Base-by-base conservation (phyloP, 1,140 invertebrate genomes). In the Philotrypesis tridentata region DNA sequence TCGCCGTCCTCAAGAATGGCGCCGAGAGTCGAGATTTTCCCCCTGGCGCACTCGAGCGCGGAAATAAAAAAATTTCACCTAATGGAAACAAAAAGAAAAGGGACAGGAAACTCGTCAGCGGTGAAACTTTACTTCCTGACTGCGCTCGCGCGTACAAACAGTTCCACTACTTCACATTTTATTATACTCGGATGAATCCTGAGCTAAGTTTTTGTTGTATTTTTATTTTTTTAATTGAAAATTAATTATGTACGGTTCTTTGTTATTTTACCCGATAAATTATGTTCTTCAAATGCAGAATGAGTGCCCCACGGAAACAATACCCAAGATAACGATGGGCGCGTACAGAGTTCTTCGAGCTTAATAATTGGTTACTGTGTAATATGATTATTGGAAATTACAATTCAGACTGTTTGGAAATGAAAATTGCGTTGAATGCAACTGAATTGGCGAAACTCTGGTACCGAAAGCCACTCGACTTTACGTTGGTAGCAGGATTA, bases 21-120 rank as follows among this genome's bases (percentile, higher is more conserved):
- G 23, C 61, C 61, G 61, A 27, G 61, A 21, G 0, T 55, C 48
- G 48, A 55, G 48, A 55, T 55, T 55, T 55, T 17, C 21, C 48
- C 48, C 48, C 17, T 5, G 40, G 48, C 48, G 48, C 25, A 11
- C 11, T 7, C 61, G 61, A 65, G 61, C 23, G 27, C 25, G 25
- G 27, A 65, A 25, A 65, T 27, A 65, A 65, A 33, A 70, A 31
- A 21, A 29, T 70, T 70, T 70, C 29, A 68, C 67, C 67, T 70
- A 70, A 70, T 33, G 67, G 67, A 70, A 70, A 65, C 17, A 65
- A 65, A 65, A 65, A 65, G 63, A 65, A 65, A n/a, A 65, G 23
- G n/a, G 9, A 14, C 23, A 21, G 63, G 27, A 27, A 65, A 23
- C 63, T 65, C 63, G 63, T 27, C 25, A 65, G 63, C 25, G 9